These are phyloP conservation scores for Plecotus auritus DNA, from an alignment of 2,113 vertebrate genomes.

Conservation along the genomic window DNA sequence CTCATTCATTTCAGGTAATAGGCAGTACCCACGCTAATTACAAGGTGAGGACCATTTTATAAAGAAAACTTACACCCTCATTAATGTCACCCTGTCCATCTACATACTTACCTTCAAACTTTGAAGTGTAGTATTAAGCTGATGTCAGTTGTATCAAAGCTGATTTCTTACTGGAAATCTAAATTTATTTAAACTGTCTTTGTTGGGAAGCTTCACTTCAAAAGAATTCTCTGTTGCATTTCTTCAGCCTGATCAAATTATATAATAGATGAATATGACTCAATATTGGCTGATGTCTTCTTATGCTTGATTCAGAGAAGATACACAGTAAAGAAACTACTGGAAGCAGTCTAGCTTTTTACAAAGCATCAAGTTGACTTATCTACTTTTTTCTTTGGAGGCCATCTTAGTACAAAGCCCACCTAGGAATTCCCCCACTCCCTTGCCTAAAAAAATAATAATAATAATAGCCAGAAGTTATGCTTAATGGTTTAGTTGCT, in stretches of 20 bases:
- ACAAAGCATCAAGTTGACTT: not conserved
- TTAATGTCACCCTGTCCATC: not conserved
- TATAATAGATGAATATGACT: not conserved
- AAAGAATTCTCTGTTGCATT: not conserved
- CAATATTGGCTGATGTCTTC: not conserved
- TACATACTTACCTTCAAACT: not conserved
- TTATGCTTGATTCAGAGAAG: not conserved
- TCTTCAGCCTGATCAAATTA: not conserved
- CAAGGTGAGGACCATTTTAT: not conserved
- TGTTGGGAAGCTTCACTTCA: not conserved
- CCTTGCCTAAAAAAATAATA: not conserved
- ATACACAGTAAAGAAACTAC: not conserved
- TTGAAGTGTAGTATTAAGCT: not conserved
- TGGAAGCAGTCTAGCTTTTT: not conserved
- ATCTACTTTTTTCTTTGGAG: not conserved
- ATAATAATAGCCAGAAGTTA: not conserved
- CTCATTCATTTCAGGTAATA: not conserved
- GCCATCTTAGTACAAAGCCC: not conserved
- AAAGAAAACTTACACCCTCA: not conserved
- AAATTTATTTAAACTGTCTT: not conserved
- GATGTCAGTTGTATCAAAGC: not conserved
- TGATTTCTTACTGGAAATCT: not conserved
- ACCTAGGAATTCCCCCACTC: not conserved
- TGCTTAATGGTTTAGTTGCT: not conserved
- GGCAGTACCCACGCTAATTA: not conserved